A percentile compares a stretch with the other conserved stretches of the same genome.
Evolutionary conservation across 1,140 invertebrate genomes (phyloP).

Genomic region (Leptopilina boulardi): DNA sequence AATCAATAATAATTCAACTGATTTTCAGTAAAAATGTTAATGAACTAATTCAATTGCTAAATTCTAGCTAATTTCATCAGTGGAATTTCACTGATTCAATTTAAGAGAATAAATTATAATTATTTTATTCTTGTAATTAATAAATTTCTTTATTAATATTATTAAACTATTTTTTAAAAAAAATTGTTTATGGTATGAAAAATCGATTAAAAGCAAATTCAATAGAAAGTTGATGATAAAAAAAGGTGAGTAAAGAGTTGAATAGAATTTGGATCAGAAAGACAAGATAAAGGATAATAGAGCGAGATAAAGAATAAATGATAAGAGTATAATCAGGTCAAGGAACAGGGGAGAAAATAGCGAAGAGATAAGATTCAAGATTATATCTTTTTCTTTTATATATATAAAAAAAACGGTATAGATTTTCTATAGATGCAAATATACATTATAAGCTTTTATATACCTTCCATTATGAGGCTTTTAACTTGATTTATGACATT

Average conservation of each 20-base stretch:
- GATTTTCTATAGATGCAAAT: background rate
- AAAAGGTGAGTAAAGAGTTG: background rate
- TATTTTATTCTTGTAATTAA: too few species aligned
- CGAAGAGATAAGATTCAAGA: conserved; percentile 19
- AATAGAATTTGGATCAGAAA: background rate
- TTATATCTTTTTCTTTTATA: conserved; percentile 3
- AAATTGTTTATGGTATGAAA: too few species aligned
- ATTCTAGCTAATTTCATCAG: too few species aligned
- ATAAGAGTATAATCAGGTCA: conserved; percentile 5
- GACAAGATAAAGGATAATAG: background rate
- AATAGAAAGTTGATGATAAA: background rate
- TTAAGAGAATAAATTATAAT: too few species aligned
- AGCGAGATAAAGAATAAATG: background rate
- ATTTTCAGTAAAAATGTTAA: too few species aligned
- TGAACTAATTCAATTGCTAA: too few species aligned
- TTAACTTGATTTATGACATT: background rate
- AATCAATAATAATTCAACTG: too few species aligned
- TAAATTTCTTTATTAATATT: background rate
- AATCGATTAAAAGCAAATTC: background rate
- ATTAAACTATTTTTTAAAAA: too few species aligned
- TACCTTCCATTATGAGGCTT: conserved; percentile 7
- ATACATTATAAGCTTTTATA: conserved; percentile 7
- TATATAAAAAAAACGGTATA: background rate
- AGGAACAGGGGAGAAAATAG: conserved; percentile 2
- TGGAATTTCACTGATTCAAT: too few species aligned